A percentile compares a stretch with the other conserved stretches of the same genome.
Conservation (phyloP, 2,797 vertebrate genomes). For the Periparus ater region DNA sequence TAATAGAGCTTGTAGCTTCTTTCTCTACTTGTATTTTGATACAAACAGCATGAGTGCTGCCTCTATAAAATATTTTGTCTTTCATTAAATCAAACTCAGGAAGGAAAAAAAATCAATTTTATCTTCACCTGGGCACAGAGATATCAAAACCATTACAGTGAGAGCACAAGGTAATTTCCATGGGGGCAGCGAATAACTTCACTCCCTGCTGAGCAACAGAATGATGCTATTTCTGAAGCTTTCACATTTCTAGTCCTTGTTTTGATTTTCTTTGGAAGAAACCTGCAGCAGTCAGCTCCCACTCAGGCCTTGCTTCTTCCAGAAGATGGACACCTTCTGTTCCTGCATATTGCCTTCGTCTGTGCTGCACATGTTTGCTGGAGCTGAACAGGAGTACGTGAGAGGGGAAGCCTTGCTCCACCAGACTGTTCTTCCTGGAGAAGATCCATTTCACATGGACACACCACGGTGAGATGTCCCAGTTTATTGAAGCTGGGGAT, state of each 20-base stretch:
- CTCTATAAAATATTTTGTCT: neutral
- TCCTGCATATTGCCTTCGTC: neutral
- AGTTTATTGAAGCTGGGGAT: neutral
- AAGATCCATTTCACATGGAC: neutral
- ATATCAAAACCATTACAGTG: neutral
- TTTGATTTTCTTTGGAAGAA: slow-evolving; percentile 11
- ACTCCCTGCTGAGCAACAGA: neutral
- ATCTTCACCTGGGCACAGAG: neutral
- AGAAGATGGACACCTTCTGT: slow-evolving; percentile 28
- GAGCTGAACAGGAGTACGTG: neutral
- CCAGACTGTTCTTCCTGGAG: neutral
- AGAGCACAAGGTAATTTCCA: neutral
- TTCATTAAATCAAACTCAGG: neutral
- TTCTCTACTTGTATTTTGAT: neutral
- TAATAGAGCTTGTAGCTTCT: neutral
- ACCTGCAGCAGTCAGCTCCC: neutral
- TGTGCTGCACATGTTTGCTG: neutral
- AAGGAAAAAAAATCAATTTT: neutral
- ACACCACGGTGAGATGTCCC: neutral
- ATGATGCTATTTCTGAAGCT: neutral
- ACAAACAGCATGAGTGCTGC: neutral
- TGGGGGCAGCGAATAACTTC: neutral
- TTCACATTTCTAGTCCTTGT: neutral
- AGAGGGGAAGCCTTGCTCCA: neutral
- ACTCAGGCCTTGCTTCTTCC: neutral